These are phyloP conservation scores for Peromyscus attwateri DNA, from an alignment of 2,797 vertebrate genomes.

Conservation along the genomic window DNA sequence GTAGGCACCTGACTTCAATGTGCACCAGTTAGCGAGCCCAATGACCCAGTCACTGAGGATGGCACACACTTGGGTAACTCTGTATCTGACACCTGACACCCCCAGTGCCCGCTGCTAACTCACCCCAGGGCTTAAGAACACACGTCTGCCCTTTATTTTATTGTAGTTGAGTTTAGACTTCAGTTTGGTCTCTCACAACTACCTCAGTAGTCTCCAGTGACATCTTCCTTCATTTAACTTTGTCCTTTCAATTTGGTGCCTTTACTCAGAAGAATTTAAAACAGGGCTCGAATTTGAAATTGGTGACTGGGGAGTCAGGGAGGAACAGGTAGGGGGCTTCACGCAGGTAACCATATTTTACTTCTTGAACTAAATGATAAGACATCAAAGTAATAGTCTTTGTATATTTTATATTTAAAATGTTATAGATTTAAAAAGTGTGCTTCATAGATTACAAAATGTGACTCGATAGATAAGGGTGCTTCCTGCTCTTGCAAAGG, in stretches of 20 bases:
- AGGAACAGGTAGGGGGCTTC: background rate
- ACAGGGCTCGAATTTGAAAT: background rate
- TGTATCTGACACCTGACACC: background rate
- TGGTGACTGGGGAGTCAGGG: background rate
- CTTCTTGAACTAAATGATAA: slow-evolving; percentile 22
- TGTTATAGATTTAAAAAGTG: slow-evolving; percentile 3
- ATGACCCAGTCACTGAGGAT: background rate
- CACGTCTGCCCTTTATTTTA: background rate
- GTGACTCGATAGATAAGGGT: background rate
- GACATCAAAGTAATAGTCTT: background rate
- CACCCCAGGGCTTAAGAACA: background rate
- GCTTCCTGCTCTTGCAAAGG: background rate
- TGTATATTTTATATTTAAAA: background rate
- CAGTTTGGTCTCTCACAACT: background rate
- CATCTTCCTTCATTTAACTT: background rate
- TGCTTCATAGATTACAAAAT: background rate
- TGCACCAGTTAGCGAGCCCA: background rate
- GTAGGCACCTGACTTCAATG: background rate
- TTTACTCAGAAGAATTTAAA: slow-evolving; percentile 1
- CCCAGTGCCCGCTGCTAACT: background rate
- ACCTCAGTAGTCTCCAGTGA: background rate
- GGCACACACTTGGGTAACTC: background rate
- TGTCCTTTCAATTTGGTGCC: background rate
- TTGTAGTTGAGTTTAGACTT: background rate
- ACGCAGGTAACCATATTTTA: background rate